A percentile compares a stretch with the other conserved stretches of the same genome.
Conservation (phyloP, 1,140 invertebrate species). For the Drosophila cardini region DNA sequence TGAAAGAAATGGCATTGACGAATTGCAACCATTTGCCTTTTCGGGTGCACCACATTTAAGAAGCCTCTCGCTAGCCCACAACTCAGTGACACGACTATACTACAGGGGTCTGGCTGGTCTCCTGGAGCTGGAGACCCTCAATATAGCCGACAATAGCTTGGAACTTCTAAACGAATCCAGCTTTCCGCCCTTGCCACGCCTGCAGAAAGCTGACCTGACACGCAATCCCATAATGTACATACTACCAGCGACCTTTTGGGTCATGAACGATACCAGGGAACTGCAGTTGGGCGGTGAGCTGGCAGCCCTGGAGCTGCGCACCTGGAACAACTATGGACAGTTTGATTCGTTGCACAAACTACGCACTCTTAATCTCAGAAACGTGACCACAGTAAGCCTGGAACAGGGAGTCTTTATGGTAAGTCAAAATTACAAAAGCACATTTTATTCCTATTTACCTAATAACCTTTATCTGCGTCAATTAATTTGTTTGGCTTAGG, state of each 20-base stretch:
- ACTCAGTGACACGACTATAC: slow-evolving; percentile 87
- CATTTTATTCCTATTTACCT: background rate
- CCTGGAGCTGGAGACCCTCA: slow-evolving; percentile 87
- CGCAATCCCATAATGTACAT: slow-evolving; percentile 89
- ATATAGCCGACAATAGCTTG: slow-evolving; percentile 88
- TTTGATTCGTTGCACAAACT: slow-evolving; percentile 87
- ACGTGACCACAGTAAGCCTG: slow-evolving; percentile 86
- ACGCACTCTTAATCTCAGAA: slow-evolving; percentile 86
- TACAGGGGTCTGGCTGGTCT: slow-evolving; percentile 89
- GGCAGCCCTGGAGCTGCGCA: slow-evolving; percentile 85
- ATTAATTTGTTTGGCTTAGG: slow-evolving; percentile 63
- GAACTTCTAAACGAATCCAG: slow-evolving; percentile 89
- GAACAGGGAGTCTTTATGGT: slow-evolving; percentile 87
- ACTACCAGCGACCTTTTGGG: slow-evolving; percentile 89
- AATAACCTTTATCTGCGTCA: no score
- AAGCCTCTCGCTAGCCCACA: slow-evolving; percentile 87
- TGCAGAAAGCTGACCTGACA: slow-evolving; percentile 87
- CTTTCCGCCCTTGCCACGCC: slow-evolving; percentile 89
- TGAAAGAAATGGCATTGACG: slow-evolving; percentile 87
- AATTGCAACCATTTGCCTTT: slow-evolving; percentile 89
- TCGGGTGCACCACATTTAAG: slow-evolving; percentile 88
- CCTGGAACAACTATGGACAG: slow-evolving; percentile 86
- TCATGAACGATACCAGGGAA: slow-evolving; percentile 88
- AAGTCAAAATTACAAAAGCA: background rate
- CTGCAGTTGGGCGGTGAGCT: slow-evolving; percentile 87